Evolutionary conservation across 2,888 invertebrate species (phyloP).

Genomic region (Bembecia ichneumoniformis): DNA sequence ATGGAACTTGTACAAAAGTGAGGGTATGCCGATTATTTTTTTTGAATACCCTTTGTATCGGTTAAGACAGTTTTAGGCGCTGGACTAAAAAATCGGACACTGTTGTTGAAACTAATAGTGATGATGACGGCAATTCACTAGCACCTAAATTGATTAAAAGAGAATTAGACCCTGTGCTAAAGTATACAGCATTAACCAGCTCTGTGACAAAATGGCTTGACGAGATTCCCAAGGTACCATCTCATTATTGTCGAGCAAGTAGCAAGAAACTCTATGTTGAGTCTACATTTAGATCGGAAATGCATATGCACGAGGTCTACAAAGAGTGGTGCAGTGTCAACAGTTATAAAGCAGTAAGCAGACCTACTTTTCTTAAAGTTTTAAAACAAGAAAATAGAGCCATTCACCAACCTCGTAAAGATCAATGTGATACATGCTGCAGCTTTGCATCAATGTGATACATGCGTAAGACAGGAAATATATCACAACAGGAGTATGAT

Average conservation of each 20-base stretch:
- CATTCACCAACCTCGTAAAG: neutral
- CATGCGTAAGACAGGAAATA: no score
- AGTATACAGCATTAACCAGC: no score
- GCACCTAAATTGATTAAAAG: neutral
- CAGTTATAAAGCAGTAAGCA: neutral
- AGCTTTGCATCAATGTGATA: no score
- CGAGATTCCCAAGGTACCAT: no score
- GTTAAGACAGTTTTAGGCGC: neutral
- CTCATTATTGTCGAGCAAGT: no score
- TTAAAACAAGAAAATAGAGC: neutral
- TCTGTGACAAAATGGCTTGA: no score
- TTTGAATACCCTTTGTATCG: neutral
- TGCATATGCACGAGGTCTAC: neutral
- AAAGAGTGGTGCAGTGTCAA: neutral
- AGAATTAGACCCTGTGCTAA: no score
- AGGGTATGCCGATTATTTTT: neutral
- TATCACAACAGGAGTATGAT: no score
- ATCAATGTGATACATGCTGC: no score
- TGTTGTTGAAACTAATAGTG: neutral
- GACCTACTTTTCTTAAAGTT: neutral
- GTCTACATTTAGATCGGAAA: neutral
- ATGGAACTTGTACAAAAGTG: neutral
- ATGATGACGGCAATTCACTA: neutral
- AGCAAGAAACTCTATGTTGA: no score
- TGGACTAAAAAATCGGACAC: neutral